Conservation (phyloP, 1,140 invertebrate genomes). For the Campoletis sonorensis region DNA sequence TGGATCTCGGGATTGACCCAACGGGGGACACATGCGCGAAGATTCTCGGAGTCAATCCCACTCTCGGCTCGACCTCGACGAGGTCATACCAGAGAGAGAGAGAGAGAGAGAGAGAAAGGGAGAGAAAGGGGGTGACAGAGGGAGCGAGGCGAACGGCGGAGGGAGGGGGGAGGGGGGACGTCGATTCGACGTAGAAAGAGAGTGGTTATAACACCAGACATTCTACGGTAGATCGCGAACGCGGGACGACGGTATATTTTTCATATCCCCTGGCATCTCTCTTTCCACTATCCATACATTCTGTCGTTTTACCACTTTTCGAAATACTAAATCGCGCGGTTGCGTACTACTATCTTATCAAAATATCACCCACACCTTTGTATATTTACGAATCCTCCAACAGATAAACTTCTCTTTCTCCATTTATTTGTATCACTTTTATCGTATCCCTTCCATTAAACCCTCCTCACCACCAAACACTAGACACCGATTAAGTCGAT, state of each 20-base stretch:
- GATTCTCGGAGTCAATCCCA: conserved; percentile 50
- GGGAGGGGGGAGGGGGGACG: background rate
- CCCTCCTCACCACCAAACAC: background rate
- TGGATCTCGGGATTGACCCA: conserved; percentile 34
- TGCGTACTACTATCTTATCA: conserved; percentile 12
- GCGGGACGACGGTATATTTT: conserved; percentile 21
- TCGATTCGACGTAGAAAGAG: conserved; percentile 42
- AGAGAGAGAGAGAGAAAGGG: conserved; percentile 11
- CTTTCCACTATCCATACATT: background rate
- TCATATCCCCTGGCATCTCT: conserved; percentile 1
- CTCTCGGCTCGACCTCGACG: conserved; percentile 45
- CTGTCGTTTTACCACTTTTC: background rate
- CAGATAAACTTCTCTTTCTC: background rate
- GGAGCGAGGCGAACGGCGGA: no score
- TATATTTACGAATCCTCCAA: background rate
- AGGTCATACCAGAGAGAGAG: conserved; percentile 40
- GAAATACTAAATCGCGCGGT: background rate
- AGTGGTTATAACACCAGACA: background rate
- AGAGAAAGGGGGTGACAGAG: background rate
- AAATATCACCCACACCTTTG: background rate
- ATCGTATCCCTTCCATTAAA: background rate
- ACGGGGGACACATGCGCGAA: conserved; percentile 54
- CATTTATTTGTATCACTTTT: background rate
- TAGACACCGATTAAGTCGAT: conserved; percentile 17
- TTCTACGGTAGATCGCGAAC: conserved; percentile 11